A percentile compares a stretch with the other conserved stretches of the same genome.
phyloP scores from a whole-genome alignment of 2,113 vertebrate species.

The Oostethus manadensis region DNA sequence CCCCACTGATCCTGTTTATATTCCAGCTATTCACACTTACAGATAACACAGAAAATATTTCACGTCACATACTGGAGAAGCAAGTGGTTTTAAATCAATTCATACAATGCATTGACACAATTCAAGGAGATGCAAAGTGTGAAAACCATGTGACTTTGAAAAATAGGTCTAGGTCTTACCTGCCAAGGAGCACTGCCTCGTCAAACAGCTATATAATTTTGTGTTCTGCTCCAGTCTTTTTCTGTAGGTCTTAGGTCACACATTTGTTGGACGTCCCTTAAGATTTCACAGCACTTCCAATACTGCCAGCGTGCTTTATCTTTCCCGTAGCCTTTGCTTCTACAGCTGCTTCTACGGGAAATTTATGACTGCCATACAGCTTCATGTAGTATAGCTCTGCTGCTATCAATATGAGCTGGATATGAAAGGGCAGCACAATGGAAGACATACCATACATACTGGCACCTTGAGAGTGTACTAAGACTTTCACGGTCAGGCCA shows the following conservation, averaged over 20 bases:
- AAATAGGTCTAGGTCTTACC: slow-evolving; percentile 51
- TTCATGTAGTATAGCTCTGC: slow-evolving; percentile 36
- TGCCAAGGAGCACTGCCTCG: slow-evolving; percentile 31
- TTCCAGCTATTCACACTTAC: slow-evolving; percentile 54
- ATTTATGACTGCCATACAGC: slow-evolving; percentile 55
- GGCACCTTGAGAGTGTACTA: slow-evolving; percentile 40
- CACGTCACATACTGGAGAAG: slow-evolving; percentile 40
- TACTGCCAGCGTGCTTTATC: slow-evolving; percentile 38
- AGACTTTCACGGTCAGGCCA: slow-evolving; percentile 27
- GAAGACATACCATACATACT: slow-evolving; percentile 21
- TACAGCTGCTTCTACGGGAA: slow-evolving; percentile 36
- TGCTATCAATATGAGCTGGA: slow-evolving; percentile 38
- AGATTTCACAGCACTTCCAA: slow-evolving; percentile 37
- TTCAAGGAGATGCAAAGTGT: slow-evolving; percentile 37
- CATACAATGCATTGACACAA: slow-evolving; percentile 28
- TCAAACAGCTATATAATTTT: slow-evolving; percentile 47
- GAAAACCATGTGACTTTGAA: slow-evolving; percentile 63
- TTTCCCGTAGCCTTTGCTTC: slow-evolving; percentile 53
- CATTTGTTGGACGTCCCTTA: slow-evolving; percentile 45
- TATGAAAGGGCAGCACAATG: slow-evolving; percentile 51
- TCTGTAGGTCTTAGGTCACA: slow-evolving; percentile 46
- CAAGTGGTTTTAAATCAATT: slow-evolving; percentile 50
- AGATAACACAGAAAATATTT: slow-evolving; percentile 33
- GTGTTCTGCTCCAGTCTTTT: slow-evolving; percentile 37
- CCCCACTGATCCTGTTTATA: slow-evolving; percentile 49